Conservation (phyloP, 2,113 vertebrate genomes). For the Bubo bubo region DNA sequence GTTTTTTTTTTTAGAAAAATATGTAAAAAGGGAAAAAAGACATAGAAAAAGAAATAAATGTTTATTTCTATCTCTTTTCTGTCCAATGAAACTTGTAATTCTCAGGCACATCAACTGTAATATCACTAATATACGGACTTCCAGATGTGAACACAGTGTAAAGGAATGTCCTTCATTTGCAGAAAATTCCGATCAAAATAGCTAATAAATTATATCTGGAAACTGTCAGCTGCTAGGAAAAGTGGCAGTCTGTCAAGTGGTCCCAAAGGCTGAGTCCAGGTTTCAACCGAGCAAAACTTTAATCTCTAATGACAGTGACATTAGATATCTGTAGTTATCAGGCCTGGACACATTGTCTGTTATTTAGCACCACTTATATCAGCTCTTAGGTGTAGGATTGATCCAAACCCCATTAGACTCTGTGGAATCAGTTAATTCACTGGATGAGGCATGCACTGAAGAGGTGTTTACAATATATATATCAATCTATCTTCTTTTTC, state of each 20-base stretch:
- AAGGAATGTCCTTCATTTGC: not conserved
- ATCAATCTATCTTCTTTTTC: not conserved
- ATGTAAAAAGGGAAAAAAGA: not conserved
- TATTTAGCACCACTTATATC: not conserved
- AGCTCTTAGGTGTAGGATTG: not conserved
- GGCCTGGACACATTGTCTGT: too few relatives aligned
- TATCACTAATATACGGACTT: not conserved
- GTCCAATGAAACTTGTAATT: not conserved
- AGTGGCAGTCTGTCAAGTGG: fast-evolving
- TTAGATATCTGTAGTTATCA: not conserved
- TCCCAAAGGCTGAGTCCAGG: not conserved
- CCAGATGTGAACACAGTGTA: not conserved
- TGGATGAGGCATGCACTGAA: not conserved
- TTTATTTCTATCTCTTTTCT: not conserved
- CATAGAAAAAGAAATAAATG: not conserved
- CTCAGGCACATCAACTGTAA: not conserved
- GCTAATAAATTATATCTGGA: not conserved
- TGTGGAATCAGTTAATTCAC: not conserved
- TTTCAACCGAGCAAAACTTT: not conserved
- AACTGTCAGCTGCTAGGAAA: not conserved
- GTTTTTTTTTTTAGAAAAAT: not conserved
- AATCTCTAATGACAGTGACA: not conserved
- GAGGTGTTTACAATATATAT: fast-evolving
- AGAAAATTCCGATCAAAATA: not conserved
- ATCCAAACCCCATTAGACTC: not conserved